Conservation (phyloP, 2,113 vertebrate species). For the Hymenochirus boettgeri region DNA sequence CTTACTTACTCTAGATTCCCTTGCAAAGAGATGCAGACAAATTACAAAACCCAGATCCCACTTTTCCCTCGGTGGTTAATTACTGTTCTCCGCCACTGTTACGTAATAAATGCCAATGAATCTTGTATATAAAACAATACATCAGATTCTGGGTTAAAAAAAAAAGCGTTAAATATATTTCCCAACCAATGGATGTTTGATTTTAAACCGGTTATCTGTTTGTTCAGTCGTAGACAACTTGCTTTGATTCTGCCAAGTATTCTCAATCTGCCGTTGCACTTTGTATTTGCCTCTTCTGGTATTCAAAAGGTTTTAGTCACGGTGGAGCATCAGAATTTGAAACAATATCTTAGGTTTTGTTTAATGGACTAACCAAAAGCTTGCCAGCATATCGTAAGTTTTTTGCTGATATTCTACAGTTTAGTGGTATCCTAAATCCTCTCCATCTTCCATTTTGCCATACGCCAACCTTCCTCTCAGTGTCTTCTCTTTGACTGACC, state of each 20-base stretch:
- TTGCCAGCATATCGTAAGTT: constrained; percentile 49
- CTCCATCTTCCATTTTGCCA: constrained; percentile 55
- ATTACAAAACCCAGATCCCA: constrained; percentile 61
- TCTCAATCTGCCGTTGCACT: constrained; percentile 55
- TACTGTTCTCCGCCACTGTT: constrained; percentile 54
- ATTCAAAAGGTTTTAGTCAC: constrained; percentile 47
- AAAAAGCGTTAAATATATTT: constrained; percentile 20
- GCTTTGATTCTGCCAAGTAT: no score
- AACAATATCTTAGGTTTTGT: constrained; percentile 48
- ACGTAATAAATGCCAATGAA: constrained; percentile 54
- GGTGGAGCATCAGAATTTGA: constrained; percentile 54
- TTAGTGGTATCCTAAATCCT: constrained; percentile 54
- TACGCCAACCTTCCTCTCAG: constrained; percentile 48
- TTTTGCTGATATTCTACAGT: constrained; percentile 65
- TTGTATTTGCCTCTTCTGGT: constrained; percentile 47
- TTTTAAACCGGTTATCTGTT: constrained; percentile 47
- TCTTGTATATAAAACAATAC: constrained; percentile 51
- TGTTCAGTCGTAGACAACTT: constrained; percentile 59
- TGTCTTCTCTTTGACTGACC: constrained; percentile 54
- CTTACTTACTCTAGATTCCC: constrained; percentile 68
- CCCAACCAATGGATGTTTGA: constrained; percentile 54
- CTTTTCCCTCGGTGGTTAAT: constrained; percentile 61
- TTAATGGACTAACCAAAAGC: constrained; percentile 54
- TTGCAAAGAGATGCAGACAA: constrained; percentile 60
- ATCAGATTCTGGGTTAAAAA: constrained; percentile 30